Conservation (phyloP, 2,888 invertebrate species). For the Drosophila mimica region DNA sequence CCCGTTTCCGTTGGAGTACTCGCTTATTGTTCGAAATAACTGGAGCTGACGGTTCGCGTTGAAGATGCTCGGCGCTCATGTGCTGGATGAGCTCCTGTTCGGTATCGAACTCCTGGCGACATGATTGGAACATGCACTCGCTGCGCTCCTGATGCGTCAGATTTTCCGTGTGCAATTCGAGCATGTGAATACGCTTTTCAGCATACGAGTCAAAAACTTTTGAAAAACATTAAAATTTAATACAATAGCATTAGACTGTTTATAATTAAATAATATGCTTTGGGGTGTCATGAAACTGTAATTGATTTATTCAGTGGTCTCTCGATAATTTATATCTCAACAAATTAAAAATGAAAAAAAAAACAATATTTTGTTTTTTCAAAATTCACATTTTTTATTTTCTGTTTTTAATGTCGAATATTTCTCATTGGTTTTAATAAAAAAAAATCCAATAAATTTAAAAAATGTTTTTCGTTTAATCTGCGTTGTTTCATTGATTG, state of each 20-base stretch:
- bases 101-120: constrained; percentile 72
- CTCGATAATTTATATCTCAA: neutral
- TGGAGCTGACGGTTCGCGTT: constrained; percentile 55
- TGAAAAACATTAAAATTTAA: neutral
- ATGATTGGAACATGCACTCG: constrained; percentile 78
- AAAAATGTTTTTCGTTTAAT: neutral
- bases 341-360: neutral
- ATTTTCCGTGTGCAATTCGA: constrained; percentile 76
- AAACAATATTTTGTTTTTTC: neutral
- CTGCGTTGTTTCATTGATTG: neutral
- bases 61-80: constrained; percentile 70
- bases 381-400: neutral
- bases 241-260: neutral
- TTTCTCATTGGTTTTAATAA: neutral
- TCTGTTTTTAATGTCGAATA: neutral
- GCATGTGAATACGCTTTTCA: constrained; percentile 81
- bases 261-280: neutral
- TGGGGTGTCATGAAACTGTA: constrained; percentile 31
- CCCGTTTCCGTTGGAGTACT: constrained; percentile 75
- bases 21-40: constrained; percentile 76
- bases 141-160: constrained; percentile 79
- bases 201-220: constrained; percentile 80
- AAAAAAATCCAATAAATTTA: neutral
- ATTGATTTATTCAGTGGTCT: constrained; percentile 7
- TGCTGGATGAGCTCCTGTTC: constrained; percentile 73